Conservation (phyloP, 2,888 invertebrate genomes). For the Tachystola acroxantha region DNA sequence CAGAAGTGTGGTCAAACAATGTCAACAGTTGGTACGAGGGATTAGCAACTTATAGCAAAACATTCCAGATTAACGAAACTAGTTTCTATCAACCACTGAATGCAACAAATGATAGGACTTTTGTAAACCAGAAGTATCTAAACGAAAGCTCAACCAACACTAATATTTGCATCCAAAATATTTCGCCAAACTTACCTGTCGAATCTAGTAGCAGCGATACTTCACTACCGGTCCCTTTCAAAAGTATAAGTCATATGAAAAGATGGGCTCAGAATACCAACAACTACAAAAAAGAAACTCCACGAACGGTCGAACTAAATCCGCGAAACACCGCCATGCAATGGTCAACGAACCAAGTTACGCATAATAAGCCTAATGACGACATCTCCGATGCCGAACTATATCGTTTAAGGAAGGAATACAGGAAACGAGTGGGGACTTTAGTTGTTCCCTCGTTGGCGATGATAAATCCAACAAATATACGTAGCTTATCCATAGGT, state of each 20-base stretch:
- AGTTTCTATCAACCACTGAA: neutral
- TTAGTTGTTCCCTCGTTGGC: conserved; percentile 31
- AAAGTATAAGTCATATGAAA: neutral
- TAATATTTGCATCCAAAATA: conserved; percentile 14
- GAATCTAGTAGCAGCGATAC: neutral
- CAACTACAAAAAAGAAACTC: neutral
- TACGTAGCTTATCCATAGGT: conserved; percentile 50
- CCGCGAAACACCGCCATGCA: neutral
- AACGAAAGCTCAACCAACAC: conserved; percentile 4
- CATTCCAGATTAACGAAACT: neutral
- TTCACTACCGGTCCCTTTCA: neutral
- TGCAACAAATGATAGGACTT: neutral
- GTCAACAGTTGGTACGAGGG: conserved; percentile 39
- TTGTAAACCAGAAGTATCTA: neutral
- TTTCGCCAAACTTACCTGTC: conserved; percentile 8
- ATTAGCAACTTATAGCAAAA: conserved; percentile 14
- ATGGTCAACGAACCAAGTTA: neutral
- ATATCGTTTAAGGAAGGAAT: conserved; percentile 10
- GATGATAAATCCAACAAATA: conserved; percentile 44
- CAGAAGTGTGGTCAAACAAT: conserved; percentile 19
- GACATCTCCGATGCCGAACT: neutral
- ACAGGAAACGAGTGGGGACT: conserved; percentile 33
- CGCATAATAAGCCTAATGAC: neutral
- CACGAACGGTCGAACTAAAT: neutral
- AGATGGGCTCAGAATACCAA: neutral